Base-by-base conservation (phyloP, 2,888 invertebrate genomes). In the Molorchus minor region DNA sequence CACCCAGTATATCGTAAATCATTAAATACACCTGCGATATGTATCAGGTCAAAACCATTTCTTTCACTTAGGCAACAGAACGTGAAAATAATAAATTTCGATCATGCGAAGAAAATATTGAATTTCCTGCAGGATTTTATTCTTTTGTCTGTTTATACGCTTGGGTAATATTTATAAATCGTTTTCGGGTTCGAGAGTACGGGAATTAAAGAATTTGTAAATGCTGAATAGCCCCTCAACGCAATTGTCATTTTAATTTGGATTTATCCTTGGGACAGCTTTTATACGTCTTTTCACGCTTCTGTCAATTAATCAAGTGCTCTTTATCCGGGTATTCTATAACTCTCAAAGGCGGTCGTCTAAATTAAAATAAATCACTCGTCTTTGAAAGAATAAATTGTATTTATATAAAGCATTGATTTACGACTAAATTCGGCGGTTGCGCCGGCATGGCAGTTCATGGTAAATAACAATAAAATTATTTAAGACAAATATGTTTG, bases 181-280 rank as follows among this genome's bases (percentile, higher is more conserved):
- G n/a, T 2, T 4, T 36, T 2, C 3, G 20, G 10, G 12, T 40
- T 20, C 19, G 19, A 40, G 19, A 2, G 4, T 16, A 20, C 40
- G 17, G 16, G n/a, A 10, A n/a, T 17, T 10, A 2, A 19, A 19
- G 40, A n/a, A 19, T 40, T 40, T 20, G 10, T n/a, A 40, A 20
- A 17, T 40, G 40, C 19, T 40, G 17, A 40, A 8, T 40, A 16
- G 3, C 20, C 17, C 40, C 17, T 40, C n/a, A 19, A 40, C 15
- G 25, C 20, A 12, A 25, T 25, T 43, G 43, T 43, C 43, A 43
- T 19, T 43, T 43, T 21, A 43, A 43, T 43, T 43, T 43, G 13
- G 13, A 43, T 43, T 12, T 15, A 25, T 20, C 43, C 43, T 43
- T 43, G 20, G 12, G 20, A 13, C 8, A 2, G 3, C 43, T 40